phyloP scores from a whole-genome alignment of 2,113 vertebrate genomes.

The Galbula dea region DNA sequence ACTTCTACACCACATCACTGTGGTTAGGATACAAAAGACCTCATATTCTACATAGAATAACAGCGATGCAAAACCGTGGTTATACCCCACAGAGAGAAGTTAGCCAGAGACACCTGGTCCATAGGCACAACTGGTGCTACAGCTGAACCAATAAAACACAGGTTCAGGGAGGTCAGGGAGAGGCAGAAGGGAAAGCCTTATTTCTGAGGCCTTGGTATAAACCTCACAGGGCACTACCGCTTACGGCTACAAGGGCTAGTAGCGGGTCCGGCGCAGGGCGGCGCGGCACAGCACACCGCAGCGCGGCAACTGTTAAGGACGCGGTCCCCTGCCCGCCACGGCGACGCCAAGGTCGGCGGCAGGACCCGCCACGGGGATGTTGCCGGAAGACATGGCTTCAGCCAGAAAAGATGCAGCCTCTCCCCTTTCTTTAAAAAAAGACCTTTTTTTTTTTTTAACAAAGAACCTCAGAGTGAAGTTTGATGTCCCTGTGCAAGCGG shows the following conservation, averaged over 20 bases:
- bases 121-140: fast-evolving
- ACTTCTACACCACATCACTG: neutral
- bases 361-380: neutral
- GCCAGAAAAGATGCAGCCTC: fast-evolving
- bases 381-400: neutral
- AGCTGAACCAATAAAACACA: fast-evolving
- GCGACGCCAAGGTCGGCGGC: neutral
- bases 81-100: neutral
- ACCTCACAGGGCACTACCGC: fast-evolving
- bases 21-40: fast-evolving
- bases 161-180: neutral
- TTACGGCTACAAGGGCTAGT: fast-evolving
- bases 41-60: fast-evolving
- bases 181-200: fast-evolving
- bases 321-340: neutral
- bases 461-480: neutral
- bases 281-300: neutral
- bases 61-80: fast-evolving
- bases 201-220: fast-evolving
- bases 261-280: no score
- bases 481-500: neutral
- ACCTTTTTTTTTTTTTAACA: neutral
- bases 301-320: neutral
- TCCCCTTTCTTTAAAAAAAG: no score
- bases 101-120: neutral